phyloP scores from a whole-genome alignment of 2,888 invertebrate genomes.

The Hirtodrosophila duncani region DNA sequence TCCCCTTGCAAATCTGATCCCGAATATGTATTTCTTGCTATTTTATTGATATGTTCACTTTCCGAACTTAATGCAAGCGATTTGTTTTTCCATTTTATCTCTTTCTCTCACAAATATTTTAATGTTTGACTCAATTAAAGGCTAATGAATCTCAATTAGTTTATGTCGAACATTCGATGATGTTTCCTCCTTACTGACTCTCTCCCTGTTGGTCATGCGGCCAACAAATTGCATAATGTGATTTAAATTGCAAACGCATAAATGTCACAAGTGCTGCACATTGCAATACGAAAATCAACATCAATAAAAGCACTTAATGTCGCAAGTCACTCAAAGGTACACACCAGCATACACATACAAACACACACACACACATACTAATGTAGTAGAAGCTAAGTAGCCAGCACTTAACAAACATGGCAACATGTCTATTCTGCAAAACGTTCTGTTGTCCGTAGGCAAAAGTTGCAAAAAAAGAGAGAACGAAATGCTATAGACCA shows the following conservation, averaged over 20 bases:
- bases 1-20: too few species aligned
- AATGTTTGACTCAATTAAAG: slow-evolving; percentile 8
- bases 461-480: neutral
- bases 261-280: slow-evolving; percentile 72
- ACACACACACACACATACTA: slow-evolving; percentile 1
- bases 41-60: too few species aligned
- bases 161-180: slow-evolving; percentile 12
- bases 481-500: slow-evolving; percentile 27
- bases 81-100: neutral
- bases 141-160: too few species aligned
- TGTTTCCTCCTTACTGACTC: neutral
- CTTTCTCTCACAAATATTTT: too few species aligned
- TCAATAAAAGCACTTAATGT: slow-evolving; percentile 72
- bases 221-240: slow-evolving; percentile 56
- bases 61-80: too few species aligned
- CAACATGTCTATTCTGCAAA: slow-evolving; percentile 61
- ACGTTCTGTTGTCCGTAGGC: slow-evolving; percentile 4
- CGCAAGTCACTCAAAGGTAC: slow-evolving; percentile 58
- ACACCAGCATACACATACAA: slow-evolving; percentile 13
- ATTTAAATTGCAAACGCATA: slow-evolving; percentile 67
- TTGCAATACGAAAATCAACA: slow-evolving; percentile 69
- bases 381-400: slow-evolving; percentile 46
- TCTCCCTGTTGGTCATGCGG: neutral
- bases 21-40: too few species aligned
- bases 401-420: slow-evolving; percentile 62